These are phyloP conservation scores for Henicopernis longicauda DNA, from an alignment of 2,113 vertebrate genomes.

Conservation along the genomic window DNA sequence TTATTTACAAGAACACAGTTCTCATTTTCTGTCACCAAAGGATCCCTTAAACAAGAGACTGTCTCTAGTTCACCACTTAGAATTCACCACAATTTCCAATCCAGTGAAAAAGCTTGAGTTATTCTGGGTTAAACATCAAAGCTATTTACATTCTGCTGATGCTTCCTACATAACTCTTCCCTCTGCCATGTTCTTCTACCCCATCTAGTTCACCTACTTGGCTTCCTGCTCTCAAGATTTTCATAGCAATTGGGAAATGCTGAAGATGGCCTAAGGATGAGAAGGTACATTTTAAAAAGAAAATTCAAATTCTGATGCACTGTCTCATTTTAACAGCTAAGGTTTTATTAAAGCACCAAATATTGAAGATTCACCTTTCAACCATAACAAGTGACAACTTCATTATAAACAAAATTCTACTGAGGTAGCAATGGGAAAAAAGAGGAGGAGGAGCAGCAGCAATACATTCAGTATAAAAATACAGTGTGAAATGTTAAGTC, in stretches of 20 bases:
- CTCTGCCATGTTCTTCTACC: neutral
- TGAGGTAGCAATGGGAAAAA: neutral
- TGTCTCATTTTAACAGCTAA: neutral
- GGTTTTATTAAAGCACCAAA: neutral
- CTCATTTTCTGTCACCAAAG: neutral
- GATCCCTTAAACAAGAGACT: neutral
- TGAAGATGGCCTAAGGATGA: neutral
- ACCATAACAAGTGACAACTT: neutral
- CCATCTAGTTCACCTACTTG: neutral
- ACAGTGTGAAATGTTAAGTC: neutral
- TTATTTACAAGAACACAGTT: neutral
- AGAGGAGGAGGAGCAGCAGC: neutral
- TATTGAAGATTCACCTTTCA: neutral
- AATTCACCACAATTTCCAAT: neutral
- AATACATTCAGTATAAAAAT: neutral
- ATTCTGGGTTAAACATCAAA: neutral
- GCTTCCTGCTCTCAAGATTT: neutral
- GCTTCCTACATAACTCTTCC: neutral
- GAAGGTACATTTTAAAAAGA: neutral
- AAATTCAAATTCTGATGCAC: neutral
- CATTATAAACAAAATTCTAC: neutral
- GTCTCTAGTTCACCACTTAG: neutral
- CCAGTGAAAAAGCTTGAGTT: neutral
- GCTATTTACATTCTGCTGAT: neutral
- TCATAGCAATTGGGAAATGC: neutral